Evolutionary conservation across 1,140 invertebrate genomes (phyloP), one percentile per base, ranked within the genome.

Genomic region (Sitobion miscanthi): DNA sequence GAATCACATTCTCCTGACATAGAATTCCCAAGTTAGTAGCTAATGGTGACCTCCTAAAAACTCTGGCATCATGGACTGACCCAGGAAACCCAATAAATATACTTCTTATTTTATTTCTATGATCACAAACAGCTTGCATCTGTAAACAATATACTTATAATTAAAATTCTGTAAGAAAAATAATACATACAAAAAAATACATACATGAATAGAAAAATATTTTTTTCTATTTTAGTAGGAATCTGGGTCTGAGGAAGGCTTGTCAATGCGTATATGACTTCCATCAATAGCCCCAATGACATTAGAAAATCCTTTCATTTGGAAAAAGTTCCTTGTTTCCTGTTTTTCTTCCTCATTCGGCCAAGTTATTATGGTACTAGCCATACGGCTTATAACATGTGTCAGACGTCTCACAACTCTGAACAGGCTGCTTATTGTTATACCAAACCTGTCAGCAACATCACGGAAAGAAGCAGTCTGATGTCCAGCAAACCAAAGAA

Each of bases 401-500:
- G 82, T 93, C 54, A 94, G 30, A 86, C 92, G 52, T 62, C 57
- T 69, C 35, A 94, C 94, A 25, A 94, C 38, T 57, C 93, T 57
- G 90, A 93, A 88, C n/a, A 94, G 89, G 45, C 62, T 47, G 45
- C 93, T 87, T 20, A 93, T 85, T 9, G 82, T 91, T 38, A 94
- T 38, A 82, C 94, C 45, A 85, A 94, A 94, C 42, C 94, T 30
- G 62, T 94, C 94, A 30, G 89, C 94, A 57, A 94, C 93, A 93
- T 94, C 94, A 47, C 94, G 45, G 87, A 69, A 94, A 35, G 88
- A 94, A 6, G 94, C n/a, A 42, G 87, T 94, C 83, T 94, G 77
- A 62, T 94, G 94, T 35, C 94, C 94, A 90, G 93, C 93, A 94
- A 94, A 94, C 94, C 94, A 94, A 25, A 94, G 90, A 82, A 94